phyloP scores from a whole-genome alignment of 2,797 vertebrate species.

The Myoxocephalus aenaeus region DNA sequence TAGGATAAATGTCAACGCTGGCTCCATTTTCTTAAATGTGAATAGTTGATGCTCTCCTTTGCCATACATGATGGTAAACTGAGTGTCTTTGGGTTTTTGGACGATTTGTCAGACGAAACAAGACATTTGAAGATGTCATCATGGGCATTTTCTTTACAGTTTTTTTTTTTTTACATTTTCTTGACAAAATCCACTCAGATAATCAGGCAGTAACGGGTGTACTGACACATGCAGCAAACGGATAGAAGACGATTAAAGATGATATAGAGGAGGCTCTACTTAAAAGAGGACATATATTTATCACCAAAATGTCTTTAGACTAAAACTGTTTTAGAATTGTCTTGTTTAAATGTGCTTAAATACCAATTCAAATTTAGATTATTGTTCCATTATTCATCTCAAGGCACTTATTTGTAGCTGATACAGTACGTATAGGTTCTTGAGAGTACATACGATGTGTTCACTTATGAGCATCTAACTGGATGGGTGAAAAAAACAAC shows the following conservation, averaged over 20 bases:
- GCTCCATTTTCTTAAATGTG: not conserved
- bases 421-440: constrained; percentile 29
- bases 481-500: constrained; percentile 13
- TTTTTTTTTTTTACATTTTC: not conserved
- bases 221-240: not conserved
- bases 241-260: constrained; percentile 9
- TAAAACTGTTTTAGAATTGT: constrained; percentile 1
- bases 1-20: not conserved
- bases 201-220: not conserved
- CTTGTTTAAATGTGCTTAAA: constrained; percentile 20
- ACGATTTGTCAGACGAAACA: not conserved
- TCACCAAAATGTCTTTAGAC: no score
- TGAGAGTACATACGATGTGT: constrained; percentile 48
- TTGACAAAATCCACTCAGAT: not conserved
- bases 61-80: not conserved
- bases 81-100: not conserved
- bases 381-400: constrained; percentile 51
- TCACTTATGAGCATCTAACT: constrained; percentile 41
- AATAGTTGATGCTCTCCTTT: constrained; percentile 4
- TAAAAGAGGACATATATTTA: not conserved
- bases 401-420: constrained; percentile 31
- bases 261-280: not conserved
- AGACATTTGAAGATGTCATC: not conserved
- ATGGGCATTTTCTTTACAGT: no score
- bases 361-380: constrained; percentile 20